These are phyloP conservation scores for Phengaris alcon DNA, from an alignment of 2,888 invertebrate genomes.

Conservation along the genomic window DNA sequence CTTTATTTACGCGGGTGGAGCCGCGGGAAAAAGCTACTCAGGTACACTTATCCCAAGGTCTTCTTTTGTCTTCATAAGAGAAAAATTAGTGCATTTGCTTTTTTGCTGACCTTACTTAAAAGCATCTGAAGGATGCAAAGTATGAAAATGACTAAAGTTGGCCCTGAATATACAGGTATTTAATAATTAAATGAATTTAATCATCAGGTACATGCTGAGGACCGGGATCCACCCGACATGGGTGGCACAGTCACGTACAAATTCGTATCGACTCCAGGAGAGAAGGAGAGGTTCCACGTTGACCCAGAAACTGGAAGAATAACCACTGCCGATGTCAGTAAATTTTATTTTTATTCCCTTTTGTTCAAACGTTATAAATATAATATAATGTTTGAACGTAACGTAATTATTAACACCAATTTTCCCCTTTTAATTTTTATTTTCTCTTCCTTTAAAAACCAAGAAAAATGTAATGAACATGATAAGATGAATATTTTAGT, in stretches of 20 bases:
- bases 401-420: slow-evolving; percentile 5
- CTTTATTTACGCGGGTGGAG: too few relatives aligned
- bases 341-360: slow-evolving; percentile 33
- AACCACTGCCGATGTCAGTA: slow-evolving; percentile 83
- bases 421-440: background rate
- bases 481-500: slow-evolving; percentile 12
- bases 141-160: background rate
- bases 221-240: slow-evolving; percentile 85
- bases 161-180: background rate
- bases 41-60: background rate
- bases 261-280: slow-evolving; percentile 86
- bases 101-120: background rate
- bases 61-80: background rate
- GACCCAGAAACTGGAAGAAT: slow-evolving; percentile 87
- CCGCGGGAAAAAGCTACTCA: too few relatives aligned
- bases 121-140: background rate
- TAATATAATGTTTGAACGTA: too few relatives aligned
- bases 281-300: slow-evolving; percentile 88
- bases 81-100: background rate
- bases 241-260: slow-evolving; percentile 91
- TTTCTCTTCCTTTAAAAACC: background rate
- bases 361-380: background rate
- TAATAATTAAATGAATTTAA: slow-evolving; percentile 2
- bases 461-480: background rate
- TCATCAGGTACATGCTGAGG: slow-evolving; percentile 84